Evolutionary conservation across 2,888 invertebrate genomes (phyloP).

Genomic region (Epistrophe grossulariae): DNA sequence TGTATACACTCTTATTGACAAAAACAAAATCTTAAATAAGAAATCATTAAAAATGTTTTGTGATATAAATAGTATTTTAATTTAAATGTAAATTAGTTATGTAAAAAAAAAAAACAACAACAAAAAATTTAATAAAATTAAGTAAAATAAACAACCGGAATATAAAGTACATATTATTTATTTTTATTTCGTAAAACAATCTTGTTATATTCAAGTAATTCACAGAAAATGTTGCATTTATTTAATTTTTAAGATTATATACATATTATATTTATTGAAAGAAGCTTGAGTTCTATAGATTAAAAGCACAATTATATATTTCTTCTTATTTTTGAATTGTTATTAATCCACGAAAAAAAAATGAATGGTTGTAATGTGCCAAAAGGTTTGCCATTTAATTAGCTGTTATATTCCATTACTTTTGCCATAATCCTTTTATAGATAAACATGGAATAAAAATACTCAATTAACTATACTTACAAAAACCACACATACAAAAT

Average conservation of each 20-base stretch:
- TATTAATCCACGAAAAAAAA: constrained; percentile 23
- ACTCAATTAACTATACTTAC: constrained; percentile 44
- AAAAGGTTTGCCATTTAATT: constrained; percentile 71
- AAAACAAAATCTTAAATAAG: constrained; percentile 40
- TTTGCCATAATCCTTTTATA: constrained; percentile 64
- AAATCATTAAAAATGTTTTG: constrained; percentile 76
- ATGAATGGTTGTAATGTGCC: constrained; percentile 70
- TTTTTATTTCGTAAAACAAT: constrained; percentile 58
- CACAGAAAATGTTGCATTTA: constrained; percentile 66
- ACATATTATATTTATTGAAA: constrained; percentile 45
- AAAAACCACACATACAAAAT: constrained; percentile 35
- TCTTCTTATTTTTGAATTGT: constrained; percentile 33
- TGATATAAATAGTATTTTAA: constrained; percentile 77
- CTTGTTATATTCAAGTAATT: constrained; percentile 49
- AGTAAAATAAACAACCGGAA: constrained; percentile 55
- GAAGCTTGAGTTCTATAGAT: constrained; percentile 31
- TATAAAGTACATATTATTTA: constrained; percentile 52
- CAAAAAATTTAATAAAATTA: constrained; percentile 23
- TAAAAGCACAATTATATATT: constrained; percentile 46
- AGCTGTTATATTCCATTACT: constrained; percentile 57
- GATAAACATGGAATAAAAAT: constrained; percentile 51
- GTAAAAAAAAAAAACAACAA: constrained; percentile 42
- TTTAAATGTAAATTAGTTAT: constrained; percentile 71
- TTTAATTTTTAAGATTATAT: constrained; percentile 68
- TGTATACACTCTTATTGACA: constrained; percentile 39